Conservation (phyloP, 2,113 vertebrate species). For the Petroica traversi region DNA sequence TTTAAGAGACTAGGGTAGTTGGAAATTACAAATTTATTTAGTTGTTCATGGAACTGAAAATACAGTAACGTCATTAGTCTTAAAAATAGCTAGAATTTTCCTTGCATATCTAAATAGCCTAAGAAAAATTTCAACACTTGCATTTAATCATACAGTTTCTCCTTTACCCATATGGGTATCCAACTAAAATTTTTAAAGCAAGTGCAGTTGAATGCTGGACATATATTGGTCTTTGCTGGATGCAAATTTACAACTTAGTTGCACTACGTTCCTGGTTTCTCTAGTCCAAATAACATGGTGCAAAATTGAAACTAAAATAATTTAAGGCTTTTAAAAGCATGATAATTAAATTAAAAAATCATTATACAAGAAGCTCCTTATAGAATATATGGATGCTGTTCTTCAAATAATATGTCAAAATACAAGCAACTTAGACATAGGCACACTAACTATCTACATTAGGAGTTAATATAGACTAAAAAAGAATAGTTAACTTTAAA, state of each 20-base stretch:
- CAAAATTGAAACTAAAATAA: neutral
- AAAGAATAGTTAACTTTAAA: neutral
- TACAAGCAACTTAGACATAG: neutral
- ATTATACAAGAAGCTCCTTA: neutral
- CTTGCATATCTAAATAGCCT: neutral
- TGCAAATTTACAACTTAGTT: neutral
- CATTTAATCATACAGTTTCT: neutral
- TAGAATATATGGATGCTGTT: neutral
- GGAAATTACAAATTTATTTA: neutral
- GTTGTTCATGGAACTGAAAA: neutral
- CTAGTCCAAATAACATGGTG: neutral
- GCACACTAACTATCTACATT: neutral
- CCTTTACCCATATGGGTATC: rapidly evolving
- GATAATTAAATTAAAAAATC: neutral
- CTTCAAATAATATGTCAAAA: neutral
- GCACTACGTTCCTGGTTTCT: neutral
- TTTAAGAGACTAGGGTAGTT: neutral
- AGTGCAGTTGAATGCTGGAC: neutral
- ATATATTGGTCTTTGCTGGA: neutral
- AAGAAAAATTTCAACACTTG: neutral
- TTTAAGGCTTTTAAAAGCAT: neutral
- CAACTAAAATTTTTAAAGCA: neutral
- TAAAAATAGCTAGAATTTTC: neutral
- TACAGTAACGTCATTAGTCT: neutral
- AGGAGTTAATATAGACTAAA: neutral